Evolutionary conservation across 2,888 invertebrate species (phyloP).

Genomic region (Congeria kusceri): DNA sequence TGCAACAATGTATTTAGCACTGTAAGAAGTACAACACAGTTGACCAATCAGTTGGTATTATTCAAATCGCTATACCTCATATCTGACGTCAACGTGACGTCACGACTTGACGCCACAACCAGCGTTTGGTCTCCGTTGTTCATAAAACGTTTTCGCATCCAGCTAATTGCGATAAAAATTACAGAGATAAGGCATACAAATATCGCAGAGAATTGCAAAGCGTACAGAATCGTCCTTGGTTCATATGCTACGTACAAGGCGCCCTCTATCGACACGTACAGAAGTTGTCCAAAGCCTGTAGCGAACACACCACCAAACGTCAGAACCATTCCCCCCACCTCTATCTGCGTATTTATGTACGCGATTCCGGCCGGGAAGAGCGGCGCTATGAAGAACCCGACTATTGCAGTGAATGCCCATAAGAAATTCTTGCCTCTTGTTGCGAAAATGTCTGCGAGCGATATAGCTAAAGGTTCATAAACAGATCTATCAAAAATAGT

Average conservation of each 20-base stretch:
- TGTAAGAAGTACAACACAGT: too few species aligned
- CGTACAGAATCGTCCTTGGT: slow-evolving; percentile 55
- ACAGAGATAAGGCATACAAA: slow-evolving; percentile 40
- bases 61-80: background rate
- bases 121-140: background rate
- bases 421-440: slow-evolving; percentile 37
- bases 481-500: slow-evolving; percentile 49
- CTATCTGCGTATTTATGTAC: slow-evolving; percentile 61
- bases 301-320: slow-evolving; percentile 51
- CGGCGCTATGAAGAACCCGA: slow-evolving; percentile 57
- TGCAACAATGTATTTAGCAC: too few species aligned
- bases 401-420: slow-evolving; percentile 57
- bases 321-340: slow-evolving; percentile 59
- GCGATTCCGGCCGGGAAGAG: slow-evolving; percentile 61
- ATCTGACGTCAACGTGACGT: background rate
- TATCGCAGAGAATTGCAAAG: slow-evolving; percentile 50
- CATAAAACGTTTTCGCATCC: background rate
- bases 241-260: slow-evolving; percentile 52
- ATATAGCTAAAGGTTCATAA: slow-evolving; percentile 47
- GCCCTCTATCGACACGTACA: slow-evolving; percentile 59
- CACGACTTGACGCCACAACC: background rate
- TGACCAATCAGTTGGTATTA: too few species aligned
- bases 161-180: slow-evolving; percentile 24
- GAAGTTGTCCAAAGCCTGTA: slow-evolving; percentile 52
- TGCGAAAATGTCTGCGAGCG: slow-evolving; percentile 54